A percentile compares a stretch with the other conserved stretches of the same genome.
Evolutionary conservation across 2,797 vertebrate genomes (phyloP).

Genomic region (Mallotus villosus): DNA sequence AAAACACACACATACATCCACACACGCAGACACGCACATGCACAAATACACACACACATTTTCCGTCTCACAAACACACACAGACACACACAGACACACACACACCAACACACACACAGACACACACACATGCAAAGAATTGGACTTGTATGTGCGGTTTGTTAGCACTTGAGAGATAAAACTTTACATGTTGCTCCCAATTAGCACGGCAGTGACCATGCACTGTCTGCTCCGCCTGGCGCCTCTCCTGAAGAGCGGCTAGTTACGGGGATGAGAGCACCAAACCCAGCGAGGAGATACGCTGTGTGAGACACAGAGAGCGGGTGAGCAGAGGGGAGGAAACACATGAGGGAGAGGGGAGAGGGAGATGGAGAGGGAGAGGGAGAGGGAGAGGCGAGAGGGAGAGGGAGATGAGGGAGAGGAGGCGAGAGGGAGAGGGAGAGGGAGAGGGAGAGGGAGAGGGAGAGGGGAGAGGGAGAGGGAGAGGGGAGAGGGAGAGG

Average conservation of each 20-base stretch:
- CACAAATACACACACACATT: conserved; percentile 10
- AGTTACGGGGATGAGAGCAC: conserved; percentile 84
- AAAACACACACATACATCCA: neutral
- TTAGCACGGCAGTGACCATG: conserved; percentile 98
- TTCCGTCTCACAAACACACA: neutral
- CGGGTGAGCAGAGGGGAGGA: too few relatives aligned
- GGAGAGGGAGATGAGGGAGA: conserved; percentile 73
- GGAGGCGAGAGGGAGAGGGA: conserved; percentile 73
- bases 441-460: conserved; percentile 76
- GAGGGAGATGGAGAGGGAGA: conserved; percentile 68
- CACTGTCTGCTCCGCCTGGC: conserved; percentile 89
- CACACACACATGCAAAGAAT: conserved; percentile 27
- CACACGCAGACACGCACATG: conserved; percentile 4
- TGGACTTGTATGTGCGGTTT: conserved; percentile 91
- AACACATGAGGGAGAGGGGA: conserved; percentile 73
- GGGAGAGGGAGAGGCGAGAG: neutral
- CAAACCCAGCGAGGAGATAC: conserved; percentile 62
- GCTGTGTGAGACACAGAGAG: conserved; percentile 44
- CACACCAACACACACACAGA: conserved; percentile 21
- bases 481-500: too few relatives aligned
- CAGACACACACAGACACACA: neutral
- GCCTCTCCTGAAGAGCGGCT: conserved; percentile 92
- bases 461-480: too few relatives aligned
- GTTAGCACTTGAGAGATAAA: conserved; percentile 99
- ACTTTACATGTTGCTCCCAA: conserved; percentile 99